Percentiles rank a stretch among this genome's conserved stretches.
Evolutionary conservation across 1,140 invertebrate species (phyloP).

Genomic region (Trachymyrmex cornetzi): DNA sequence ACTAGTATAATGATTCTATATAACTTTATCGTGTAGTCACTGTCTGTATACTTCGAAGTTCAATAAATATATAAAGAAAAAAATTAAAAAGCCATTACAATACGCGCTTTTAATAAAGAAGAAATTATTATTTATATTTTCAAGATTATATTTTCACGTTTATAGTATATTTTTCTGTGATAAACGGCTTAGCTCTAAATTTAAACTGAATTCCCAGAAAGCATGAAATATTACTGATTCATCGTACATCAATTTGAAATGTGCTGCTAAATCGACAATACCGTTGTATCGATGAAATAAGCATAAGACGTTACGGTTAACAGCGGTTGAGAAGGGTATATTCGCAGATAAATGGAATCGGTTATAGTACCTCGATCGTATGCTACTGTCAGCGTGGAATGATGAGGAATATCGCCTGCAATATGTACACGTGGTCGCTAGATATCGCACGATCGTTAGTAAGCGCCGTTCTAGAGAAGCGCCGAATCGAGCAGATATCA

Average conservation of each 20-base stretch:
- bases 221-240: background rate
- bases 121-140: background rate
- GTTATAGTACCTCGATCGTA: slow-evolving; percentile 32
- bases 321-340: slow-evolving; percentile 11
- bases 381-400: slow-evolving; percentile 38
- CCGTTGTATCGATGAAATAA: slow-evolving; percentile 1
- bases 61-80: background rate
- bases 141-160: slow-evolving; percentile 1
- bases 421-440: slow-evolving; percentile 32
- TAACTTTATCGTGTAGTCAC: too few relatives aligned
- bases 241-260: background rate
- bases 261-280: background rate
- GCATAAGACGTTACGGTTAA: slow-evolving; percentile 3
- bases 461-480: slow-evolving; percentile 21
- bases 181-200: background rate
- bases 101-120: background rate
- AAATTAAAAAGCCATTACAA: background rate
- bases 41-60: background rate
- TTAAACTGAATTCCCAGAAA: background rate
- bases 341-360: slow-evolving; percentile 43
- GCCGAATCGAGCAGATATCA: slow-evolving; percentile 7
- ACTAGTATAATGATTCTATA: slow-evolving; percentile 15
- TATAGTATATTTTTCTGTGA: background rate
- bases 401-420: slow-evolving; percentile 30
- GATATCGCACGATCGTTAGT: slow-evolving; percentile 37